Percentiles rank a stretch among this genome's conserved stretches.
phyloP scores from a whole-genome alignment of 2,113 vertebrate species.

The Mormyrus iriodes region DNA sequence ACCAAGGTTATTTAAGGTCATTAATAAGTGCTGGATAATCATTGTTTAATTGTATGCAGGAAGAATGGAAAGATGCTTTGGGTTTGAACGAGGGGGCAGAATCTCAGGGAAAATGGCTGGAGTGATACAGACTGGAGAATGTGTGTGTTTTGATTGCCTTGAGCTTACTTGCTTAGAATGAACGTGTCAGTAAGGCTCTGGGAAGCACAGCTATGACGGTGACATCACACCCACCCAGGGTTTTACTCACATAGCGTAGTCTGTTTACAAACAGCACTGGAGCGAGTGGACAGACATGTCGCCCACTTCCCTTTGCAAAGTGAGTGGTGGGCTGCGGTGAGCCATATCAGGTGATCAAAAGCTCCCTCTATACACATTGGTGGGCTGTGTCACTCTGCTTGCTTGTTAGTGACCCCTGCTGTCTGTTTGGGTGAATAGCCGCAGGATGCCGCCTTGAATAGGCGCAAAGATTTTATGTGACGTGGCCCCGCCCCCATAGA shows the following conservation, averaged over 20 bases:
- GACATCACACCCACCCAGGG: neutral
- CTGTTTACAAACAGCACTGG: neutral
- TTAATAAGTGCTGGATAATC: neutral
- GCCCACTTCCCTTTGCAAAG: neutral
- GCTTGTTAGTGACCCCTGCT: neutral
- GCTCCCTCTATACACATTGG: neutral
- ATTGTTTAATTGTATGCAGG: neutral
- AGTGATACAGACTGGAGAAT: neutral
- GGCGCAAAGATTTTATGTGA: neutral
- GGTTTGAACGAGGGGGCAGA: neutral
- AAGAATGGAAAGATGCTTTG: neutral
- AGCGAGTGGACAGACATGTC: neutral
- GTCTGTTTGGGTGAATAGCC: conserved; percentile 5
- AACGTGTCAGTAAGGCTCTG: neutral
- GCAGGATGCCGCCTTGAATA: no score
- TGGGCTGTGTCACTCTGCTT: neutral
- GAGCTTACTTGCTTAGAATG: neutral
- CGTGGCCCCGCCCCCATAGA: neutral
- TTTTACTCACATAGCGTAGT: neutral
- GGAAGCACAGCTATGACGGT: neutral
- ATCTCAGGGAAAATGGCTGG: neutral
- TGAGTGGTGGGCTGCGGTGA: neutral
- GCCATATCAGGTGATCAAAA: neutral
- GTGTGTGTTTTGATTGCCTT: neutral
- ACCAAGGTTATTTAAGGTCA: neutral